These are phyloP conservation scores for Coluber constrictor DNA, from an alignment of 2,797 vertebrate genomes.

Conservation along the genomic window DNA sequence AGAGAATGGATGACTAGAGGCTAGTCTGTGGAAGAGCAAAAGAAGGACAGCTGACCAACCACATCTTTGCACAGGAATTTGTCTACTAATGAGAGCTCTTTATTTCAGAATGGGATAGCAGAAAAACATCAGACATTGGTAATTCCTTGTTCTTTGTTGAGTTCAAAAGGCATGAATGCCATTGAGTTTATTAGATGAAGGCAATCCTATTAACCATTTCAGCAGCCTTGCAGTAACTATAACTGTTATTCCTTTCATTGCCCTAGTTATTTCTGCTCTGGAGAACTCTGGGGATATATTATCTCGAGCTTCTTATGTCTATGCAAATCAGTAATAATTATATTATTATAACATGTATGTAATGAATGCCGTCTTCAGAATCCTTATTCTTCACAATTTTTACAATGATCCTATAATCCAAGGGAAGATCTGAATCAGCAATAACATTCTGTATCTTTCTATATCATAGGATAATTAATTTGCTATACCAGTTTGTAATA, in stretches of 20 bases:
- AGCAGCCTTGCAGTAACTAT: neutral
- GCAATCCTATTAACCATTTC: neutral
- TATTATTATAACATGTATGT: neutral
- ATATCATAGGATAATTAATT: neutral
- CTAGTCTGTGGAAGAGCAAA: neutral
- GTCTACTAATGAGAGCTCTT: neutral
- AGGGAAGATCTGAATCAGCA: neutral
- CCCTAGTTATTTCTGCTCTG: neutral
- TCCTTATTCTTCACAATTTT: neutral
- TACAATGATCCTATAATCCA: neutral
- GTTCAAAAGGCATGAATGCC: neutral
- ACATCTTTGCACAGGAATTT: neutral
- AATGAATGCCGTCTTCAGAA: neutral
- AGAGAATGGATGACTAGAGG: conserved; percentile 12
- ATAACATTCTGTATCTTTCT: neutral
- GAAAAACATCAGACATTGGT: neutral
- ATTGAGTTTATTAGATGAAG: neutral
- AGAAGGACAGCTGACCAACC: neutral
- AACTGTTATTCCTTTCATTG: neutral
- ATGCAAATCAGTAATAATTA: neutral
- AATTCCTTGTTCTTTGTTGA: neutral
- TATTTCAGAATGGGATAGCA: neutral
- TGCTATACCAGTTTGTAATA: neutral
- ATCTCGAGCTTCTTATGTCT: neutral
- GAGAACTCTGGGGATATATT: neutral